A percentile compares a stretch with the other conserved stretches of the same genome.
Evolutionary conservation across 2,797 vertebrate species (phyloP).

Genomic region (Tokudaia muenninki): DNA sequence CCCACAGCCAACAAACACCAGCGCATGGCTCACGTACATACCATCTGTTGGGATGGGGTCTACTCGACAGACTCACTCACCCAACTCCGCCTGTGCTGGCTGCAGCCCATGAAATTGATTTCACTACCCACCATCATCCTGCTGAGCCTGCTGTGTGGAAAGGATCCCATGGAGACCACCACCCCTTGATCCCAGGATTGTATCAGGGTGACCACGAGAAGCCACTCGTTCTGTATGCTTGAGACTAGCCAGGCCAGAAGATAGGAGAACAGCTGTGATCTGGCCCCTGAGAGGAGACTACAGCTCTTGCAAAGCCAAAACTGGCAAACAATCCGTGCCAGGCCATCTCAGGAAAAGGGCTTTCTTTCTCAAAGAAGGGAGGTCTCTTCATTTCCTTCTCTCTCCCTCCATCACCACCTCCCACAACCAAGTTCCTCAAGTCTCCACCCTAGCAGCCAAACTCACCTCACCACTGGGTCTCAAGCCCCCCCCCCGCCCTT

Average conservation of each 20-base stretch:
- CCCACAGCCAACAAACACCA: background rate
- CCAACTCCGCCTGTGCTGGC: background rate
- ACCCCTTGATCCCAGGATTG: fast-evolving
- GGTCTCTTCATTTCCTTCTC: too few species aligned
- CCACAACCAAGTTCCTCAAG: too few species aligned
- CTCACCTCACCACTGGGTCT: fast-evolving
- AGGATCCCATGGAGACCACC: background rate
- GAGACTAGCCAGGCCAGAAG: background rate
- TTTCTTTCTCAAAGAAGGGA: background rate
- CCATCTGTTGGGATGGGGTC: background rate
- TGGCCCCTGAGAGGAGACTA: background rate
- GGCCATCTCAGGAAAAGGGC: background rate
- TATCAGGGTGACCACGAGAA: background rate
- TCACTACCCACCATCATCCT: conserved; percentile 27
- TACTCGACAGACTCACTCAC: background rate
- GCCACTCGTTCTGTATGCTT: background rate
- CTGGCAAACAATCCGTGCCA: background rate
- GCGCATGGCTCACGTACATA: background rate
- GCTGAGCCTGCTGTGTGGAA: background rate
- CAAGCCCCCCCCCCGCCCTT: too few species aligned
- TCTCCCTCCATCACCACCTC: too few species aligned
- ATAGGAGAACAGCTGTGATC: background rate
- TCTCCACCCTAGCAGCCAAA: background rate
- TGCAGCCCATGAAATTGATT: conserved; percentile 61
- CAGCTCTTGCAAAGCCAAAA: background rate